phyloP scores from a whole-genome alignment of 2,113 vertebrate species.

The Larimichthys polyactis region DNA sequence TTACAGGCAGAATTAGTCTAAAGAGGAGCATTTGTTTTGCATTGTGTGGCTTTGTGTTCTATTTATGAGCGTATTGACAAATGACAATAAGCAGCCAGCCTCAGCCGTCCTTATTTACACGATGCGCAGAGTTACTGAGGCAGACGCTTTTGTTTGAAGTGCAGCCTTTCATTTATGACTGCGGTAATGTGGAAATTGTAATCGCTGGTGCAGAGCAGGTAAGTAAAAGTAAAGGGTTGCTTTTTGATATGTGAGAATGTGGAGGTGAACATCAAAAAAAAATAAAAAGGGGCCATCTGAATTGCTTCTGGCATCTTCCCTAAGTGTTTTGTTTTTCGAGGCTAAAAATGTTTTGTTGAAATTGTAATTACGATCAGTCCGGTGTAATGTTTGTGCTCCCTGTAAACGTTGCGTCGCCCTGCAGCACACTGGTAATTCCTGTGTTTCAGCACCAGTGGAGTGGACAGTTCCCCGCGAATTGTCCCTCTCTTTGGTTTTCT shows the following conservation, averaged over 20 bases:
- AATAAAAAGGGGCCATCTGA: conserved; percentile 9
- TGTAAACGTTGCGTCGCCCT: conserved; percentile 36
- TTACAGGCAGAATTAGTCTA: conserved; percentile 29
- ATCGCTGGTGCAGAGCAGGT: conserved; percentile 24
- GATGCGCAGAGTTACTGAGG: conserved; percentile 5
- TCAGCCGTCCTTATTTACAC: conserved; percentile 13
- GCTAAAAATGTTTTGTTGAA: conserved; percentile 38
- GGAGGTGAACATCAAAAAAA: conserved; percentile 25
- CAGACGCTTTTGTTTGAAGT: conserved; percentile 46
- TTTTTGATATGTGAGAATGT: conserved; percentile 40
- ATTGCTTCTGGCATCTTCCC: conserved; percentile 27
- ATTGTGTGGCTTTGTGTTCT: conserved; percentile 23
- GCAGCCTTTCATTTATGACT: conserved; percentile 48
- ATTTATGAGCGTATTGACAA: conserved; percentile 34
- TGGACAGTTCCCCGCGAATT: conserved; percentile 47
- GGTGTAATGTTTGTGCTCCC: conserved; percentile 28
- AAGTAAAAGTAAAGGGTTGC: conserved; percentile 13
- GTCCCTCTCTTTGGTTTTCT: conserved; percentile 17
- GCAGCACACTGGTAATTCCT: conserved; percentile 39
- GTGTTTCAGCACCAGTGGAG: conserved; percentile 61
- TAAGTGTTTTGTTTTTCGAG: conserved; percentile 64
- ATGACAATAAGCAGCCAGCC: conserved; percentile 26
- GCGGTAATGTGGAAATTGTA: conserved; percentile 30
- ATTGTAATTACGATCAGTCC: conserved; percentile 42
- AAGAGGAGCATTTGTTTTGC: conserved; percentile 39